Base-by-base conservation (phyloP, 2,113 vertebrate genomes). In the Chunga burmeisteri region DNA sequence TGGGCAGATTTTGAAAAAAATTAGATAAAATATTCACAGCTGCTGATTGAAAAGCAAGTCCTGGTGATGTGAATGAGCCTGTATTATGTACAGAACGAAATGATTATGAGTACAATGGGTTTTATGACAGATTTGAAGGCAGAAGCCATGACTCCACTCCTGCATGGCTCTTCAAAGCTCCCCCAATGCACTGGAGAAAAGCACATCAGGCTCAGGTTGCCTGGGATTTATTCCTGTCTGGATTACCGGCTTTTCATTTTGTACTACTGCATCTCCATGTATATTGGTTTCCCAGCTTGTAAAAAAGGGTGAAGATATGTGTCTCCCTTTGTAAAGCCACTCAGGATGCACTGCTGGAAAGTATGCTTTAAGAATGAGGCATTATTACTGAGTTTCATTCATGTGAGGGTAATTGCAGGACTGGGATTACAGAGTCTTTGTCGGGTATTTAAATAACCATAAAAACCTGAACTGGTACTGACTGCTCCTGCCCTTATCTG, bases 401-500 rank as follows among this genome's bases (percentile, higher is more conserved):
- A 66, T 58, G 29, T 80, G 49, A 75, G 53, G 16, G 16, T 38
- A 90, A 62, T 66, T 93, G 73, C 36, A 85, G 53, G 34, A 70
- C 66, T 72, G 25, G 23, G 61, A 50, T 91, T 79, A 62, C 47
- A 77, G 40, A 70, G 62, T 65, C 50, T 79, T 91, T 92, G 52
- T 58, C 59, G 53, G 15, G 8, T 75, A 72, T 87, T 96, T 93
- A 91, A 94, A 89, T 87, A 92, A 59, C 30, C 42, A 77, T 88
- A 78, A 97, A 96, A 91, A n/a, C 42, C 68, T 91, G 73, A 88
- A 75, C 29, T 62, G 23, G 25, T 92, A 30, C 38, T 89, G 49
- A 84, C 53, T 93, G 58, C 40, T 97, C 46, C 44, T 93, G 70
- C 26, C 30, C 34, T 94, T 97, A 95, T 94, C 91, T 94, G 40